Conservation (phyloP, 2,113 vertebrate genomes). For the Thamnaconus septentrionalis region DNA sequence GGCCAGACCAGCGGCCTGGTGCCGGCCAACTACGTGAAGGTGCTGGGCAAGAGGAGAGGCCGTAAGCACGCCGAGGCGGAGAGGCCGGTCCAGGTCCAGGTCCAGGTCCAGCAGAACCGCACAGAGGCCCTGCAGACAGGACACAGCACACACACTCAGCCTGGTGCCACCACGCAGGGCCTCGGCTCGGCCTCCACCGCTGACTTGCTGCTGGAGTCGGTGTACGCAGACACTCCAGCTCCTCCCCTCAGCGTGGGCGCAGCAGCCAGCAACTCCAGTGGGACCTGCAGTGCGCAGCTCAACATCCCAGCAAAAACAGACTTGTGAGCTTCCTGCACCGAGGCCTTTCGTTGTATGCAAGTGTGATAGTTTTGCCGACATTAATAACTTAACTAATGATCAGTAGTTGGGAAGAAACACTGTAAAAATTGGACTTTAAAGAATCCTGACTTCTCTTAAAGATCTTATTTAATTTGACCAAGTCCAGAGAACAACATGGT, state of each 20-base stretch:
- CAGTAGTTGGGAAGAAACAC: too few relatives aligned
- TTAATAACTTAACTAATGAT: too few relatives aligned
- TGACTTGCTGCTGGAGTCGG: slow-evolving; percentile 85
- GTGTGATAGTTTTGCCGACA: too few relatives aligned
- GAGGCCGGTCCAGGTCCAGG: slow-evolving; percentile 69
- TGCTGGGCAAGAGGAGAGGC: slow-evolving; percentile 92
- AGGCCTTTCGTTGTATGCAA: too few relatives aligned
- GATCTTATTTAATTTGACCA: too few relatives aligned
- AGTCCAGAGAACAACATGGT: too few relatives aligned
- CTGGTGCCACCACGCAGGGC: neutral
- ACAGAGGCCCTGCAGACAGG: slow-evolving; percentile 27
- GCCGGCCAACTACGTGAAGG: slow-evolving; percentile 93
- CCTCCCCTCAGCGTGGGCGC: neutral
- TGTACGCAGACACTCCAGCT: slow-evolving; percentile 76
- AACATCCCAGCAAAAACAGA: slow-evolving; percentile 39
- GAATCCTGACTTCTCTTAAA: too few relatives aligned
- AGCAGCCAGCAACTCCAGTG: slow-evolving; percentile 12
- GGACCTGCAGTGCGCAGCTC: slow-evolving; percentile 50
- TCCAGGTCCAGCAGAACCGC: slow-evolving; percentile 62
- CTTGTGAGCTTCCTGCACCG: too few relatives aligned
- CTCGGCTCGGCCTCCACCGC: slow-evolving; percentile 43
- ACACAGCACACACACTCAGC: slow-evolving; percentile 6
- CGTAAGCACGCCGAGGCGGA: slow-evolving; percentile 78
- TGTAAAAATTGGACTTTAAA: too few relatives aligned
- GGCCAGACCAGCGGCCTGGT: slow-evolving; percentile 89